Base-by-base conservation (phyloP, 2,113 vertebrate species). In the Chlamydotis undulata region DNA sequence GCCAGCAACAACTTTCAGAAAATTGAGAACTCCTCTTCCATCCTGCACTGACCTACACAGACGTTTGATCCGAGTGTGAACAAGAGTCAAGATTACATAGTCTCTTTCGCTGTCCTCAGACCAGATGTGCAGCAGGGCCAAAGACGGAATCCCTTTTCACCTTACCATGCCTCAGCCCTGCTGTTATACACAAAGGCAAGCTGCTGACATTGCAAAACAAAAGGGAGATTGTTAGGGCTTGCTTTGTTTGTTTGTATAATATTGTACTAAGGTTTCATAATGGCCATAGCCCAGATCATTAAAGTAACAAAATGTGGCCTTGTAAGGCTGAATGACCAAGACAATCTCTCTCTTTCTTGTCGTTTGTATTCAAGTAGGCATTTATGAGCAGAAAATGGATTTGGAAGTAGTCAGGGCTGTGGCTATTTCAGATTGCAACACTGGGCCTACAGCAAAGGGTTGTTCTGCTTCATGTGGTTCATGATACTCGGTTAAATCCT, bases 41-140 rank as follows among this genome's bases (percentile, higher is more conserved):
- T 16, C 25, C 31, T 75, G n/a, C 74, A 45, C 6, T 47, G 13
- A 35, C 21, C 6, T 47, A 55, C 6, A 15, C 2, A 11, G 14
- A 21, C 0, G 0, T 37, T 81, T 56, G 55, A 39, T 57, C 6
- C 0, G 0, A 71, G n/a, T 24, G 16, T 25, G 29, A 73, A 52
- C 12, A 71, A 45, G 6, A 81, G 13, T 15, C 31, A 60, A 43
- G 28, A 4, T 75, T 23, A 43, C 10, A 17, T 17, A 14, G 9
- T 37, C 4, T 73, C 19, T 61, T 73, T 47, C 1, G 0, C 8
- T 61, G 19, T 92, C 41, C 26, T 64, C 13, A 47, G 37, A 57
- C 7, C 28, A 61, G 35, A 17, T 24, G 3, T 56, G 52, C 31
- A 70, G 3, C 7, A 56, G 7, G 18, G 14, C 7, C 29, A 59